phyloP scores from a whole-genome alignment of 1,140 invertebrate species.

The Penaeus japonicus region DNA sequence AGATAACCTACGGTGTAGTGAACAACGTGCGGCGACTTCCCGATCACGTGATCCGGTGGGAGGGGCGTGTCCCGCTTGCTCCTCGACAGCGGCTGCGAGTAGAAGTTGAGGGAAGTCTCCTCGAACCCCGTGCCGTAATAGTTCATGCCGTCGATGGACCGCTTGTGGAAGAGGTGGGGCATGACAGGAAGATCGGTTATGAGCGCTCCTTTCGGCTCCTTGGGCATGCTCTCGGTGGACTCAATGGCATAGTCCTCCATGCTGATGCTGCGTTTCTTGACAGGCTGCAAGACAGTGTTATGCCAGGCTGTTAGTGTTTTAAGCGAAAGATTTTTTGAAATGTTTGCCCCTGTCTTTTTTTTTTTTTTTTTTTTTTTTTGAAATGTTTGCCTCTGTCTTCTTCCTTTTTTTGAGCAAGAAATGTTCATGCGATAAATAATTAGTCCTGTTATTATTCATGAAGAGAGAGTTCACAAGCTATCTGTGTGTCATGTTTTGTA shows the following conservation, averaged over 20 bases:
- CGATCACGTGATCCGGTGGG: constrained; percentile 63
- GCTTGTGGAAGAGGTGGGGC: constrained; percentile 16
- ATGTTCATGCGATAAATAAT: too few relatives aligned
- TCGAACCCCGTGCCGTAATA: neutral
- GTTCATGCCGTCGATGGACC: neutral
- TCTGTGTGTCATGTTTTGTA: too few relatives aligned
- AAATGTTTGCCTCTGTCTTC: too few relatives aligned
- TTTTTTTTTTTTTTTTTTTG: too few relatives aligned
- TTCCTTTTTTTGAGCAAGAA: too few relatives aligned
- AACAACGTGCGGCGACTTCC: constrained; percentile 79
- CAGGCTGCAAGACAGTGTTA: neutral
- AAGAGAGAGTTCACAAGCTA: too few relatives aligned
- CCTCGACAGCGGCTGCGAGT: neutral
- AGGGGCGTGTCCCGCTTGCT: constrained; percentile 43
- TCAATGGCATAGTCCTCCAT: neutral
- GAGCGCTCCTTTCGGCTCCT: neutral
- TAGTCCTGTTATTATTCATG: too few relatives aligned
- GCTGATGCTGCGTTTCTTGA: constrained; percentile 14
- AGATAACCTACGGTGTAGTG: constrained; percentile 81
- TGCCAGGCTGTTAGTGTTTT: too few relatives aligned
- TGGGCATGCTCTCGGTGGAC: neutral
- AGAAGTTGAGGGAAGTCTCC: neutral
- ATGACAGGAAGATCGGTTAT: neutral
- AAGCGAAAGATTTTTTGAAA: too few relatives aligned
- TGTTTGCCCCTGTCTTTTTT: too few relatives aligned